Evolutionary conservation across 2,797 vertebrate species (phyloP).

Genomic region (Hippoglossus hippoglossus): DNA sequence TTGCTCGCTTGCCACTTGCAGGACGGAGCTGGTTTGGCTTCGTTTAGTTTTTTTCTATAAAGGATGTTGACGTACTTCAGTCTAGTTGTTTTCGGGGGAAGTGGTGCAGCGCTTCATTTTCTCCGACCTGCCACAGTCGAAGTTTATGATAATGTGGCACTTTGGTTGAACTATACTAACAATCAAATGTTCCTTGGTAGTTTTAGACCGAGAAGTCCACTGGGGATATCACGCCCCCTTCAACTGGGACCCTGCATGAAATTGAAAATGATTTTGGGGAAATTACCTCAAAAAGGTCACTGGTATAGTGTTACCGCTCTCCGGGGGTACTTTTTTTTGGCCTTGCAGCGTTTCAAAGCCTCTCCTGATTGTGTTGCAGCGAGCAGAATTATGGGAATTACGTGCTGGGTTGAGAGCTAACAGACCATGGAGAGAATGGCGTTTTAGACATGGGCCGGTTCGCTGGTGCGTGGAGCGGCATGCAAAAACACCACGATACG

Average conservation of each 20-base stretch:
- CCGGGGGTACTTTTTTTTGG: constrained; percentile 33
- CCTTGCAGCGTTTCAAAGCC: constrained; percentile 53
- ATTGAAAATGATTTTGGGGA: constrained; percentile 69
- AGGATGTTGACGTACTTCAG: constrained; percentile 41
- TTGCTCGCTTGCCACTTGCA: background rate
- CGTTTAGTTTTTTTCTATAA: constrained; percentile 10
- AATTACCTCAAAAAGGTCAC: constrained; percentile 73
- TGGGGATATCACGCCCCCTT: constrained; percentile 39
- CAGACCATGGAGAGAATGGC: constrained; percentile 63
- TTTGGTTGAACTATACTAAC: constrained; percentile 18
- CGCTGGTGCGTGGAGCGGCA: constrained; percentile 67
- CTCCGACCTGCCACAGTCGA: constrained; percentile 13
- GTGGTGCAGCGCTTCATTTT: constrained; percentile 40
- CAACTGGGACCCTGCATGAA: constrained; percentile 45
- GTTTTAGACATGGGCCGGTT: constrained; percentile 68
- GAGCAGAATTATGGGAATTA: constrained; percentile 78
- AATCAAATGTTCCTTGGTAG: constrained; percentile 20
- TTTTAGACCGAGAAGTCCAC: constrained; percentile 35
- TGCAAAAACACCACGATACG: constrained; percentile 69
- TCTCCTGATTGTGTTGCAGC: constrained; percentile 67
- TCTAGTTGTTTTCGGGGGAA: constrained; percentile 38
- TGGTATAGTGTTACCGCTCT: constrained; percentile 55
- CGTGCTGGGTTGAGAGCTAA: constrained; percentile 71
- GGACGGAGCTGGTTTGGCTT: background rate
- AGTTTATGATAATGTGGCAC: constrained; percentile 14